These are phyloP conservation scores for Dunckerocampus dactyliophorus DNA, from an alignment of 2,113 vertebrate species.

Conservation along the genomic window DNA sequence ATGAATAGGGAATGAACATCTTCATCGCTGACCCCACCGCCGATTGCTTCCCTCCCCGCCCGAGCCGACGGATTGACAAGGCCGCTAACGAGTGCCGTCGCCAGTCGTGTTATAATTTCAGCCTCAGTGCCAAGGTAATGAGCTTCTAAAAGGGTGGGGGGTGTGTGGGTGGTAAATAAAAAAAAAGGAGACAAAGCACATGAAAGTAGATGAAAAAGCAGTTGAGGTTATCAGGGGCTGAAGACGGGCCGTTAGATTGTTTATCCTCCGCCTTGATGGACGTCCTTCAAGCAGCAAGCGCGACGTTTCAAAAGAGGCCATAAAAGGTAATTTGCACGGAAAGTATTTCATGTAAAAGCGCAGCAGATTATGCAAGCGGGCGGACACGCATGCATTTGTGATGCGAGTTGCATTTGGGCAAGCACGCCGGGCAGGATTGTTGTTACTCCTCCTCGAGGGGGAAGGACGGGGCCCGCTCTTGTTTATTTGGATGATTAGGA, in stretches of 20 bases:
- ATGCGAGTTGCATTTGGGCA: not conserved
- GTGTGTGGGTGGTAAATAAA: conserved; percentile 43
- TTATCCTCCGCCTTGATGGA: conserved; percentile 58
- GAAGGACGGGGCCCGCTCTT: conserved; percentile 35
- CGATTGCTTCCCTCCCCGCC: conserved; percentile 66
- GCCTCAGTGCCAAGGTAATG: conserved; percentile 60
- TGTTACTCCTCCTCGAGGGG: conserved; percentile 51
- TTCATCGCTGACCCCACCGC: conserved; percentile 70
- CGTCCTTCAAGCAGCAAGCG: conserved; percentile 48
- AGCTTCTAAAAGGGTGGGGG: conserved; percentile 43
- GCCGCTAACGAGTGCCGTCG: conserved; percentile 75
- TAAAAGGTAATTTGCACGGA: conserved; percentile 56
- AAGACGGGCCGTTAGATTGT: conserved; percentile 57
- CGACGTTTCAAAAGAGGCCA: conserved; percentile 24
- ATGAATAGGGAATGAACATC: conserved; percentile 73
- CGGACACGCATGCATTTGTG: not conserved
- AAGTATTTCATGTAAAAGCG: conserved; percentile 49
- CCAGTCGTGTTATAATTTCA: conserved; percentile 71
- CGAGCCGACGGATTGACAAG: conserved; percentile 68
- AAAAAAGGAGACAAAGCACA: conserved; percentile 60
- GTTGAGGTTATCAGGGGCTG: conserved; percentile 56
- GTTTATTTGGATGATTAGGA: conserved; percentile 75
- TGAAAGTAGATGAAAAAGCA: conserved; percentile 65
- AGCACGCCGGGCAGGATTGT: conserved; percentile 7
- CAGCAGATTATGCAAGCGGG: conserved; percentile 5